Percentiles rank a stretch among this genome's conserved stretches.
These are phyloP conservation scores for Amitus sp. DNA, from an alignment of 2,888 invertebrate genomes.

Conservation along the genomic window DNA sequence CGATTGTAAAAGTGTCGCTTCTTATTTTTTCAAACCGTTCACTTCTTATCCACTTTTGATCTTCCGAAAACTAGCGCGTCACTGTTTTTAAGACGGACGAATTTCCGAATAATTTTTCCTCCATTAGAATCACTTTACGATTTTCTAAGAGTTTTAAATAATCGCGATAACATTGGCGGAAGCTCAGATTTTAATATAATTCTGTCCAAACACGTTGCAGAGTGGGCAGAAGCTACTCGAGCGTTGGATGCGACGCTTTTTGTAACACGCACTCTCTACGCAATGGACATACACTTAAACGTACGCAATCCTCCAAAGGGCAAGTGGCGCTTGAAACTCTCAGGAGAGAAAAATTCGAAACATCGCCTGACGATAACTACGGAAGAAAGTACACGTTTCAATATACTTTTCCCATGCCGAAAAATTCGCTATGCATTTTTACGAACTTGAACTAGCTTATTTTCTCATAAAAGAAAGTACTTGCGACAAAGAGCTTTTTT, in stretches of 20 bases:
- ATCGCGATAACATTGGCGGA: too few species aligned
- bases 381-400: not conserved
- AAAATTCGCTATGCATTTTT: too few species aligned
- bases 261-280: slow-evolving; percentile 41
- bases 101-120: too few species aligned
- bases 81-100: not conserved
- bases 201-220: slow-evolving; percentile 7
- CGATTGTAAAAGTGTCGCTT: too few species aligned
- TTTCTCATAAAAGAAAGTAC: not conserved
- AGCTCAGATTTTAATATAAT: too few species aligned
- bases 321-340: slow-evolving; percentile 48
- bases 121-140: too few species aligned
- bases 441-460: too few species aligned
- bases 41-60: too few species aligned
- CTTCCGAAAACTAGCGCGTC: too few species aligned
- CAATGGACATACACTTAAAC: slow-evolving; percentile 45
- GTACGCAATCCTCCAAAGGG: slow-evolving; percentile 51
- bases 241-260: slow-evolving; percentile 40
- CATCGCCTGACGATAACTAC: slow-evolving; percentile 40
- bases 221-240: slow-evolving; percentile 13
- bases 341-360: slow-evolving; percentile 45
- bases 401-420: not conserved
- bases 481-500: slow-evolving; percentile 11
- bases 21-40: not conserved
- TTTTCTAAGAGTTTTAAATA: too few species aligned